Evolutionary conservation across 2,113 vertebrate species (phyloP).

Genomic region (Axis porcinus): DNA sequence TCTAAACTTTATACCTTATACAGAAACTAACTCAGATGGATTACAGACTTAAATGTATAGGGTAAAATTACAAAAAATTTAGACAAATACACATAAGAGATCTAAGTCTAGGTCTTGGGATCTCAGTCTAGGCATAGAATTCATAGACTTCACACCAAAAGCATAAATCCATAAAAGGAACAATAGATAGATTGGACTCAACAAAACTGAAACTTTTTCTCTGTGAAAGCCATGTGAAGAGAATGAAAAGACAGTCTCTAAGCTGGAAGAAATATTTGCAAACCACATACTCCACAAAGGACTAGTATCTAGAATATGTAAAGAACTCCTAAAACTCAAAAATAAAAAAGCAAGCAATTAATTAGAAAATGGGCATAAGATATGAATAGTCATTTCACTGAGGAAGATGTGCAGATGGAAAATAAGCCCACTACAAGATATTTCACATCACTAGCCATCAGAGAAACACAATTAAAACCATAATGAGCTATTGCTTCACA

Average conservation of each 20-base stretch:
- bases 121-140: neutral
- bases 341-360: neutral
- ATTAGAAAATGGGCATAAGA: neutral
- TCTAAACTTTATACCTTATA: neutral
- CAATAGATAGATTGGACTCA: neutral
- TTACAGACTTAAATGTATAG: neutral
- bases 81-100: neutral
- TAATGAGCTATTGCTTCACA: neutral
- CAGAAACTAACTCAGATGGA: neutral
- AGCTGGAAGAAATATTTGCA: neutral
- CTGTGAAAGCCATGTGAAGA: neutral
- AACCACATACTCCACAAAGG: neutral
- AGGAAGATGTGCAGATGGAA: neutral
- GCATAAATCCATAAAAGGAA: neutral
- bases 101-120: neutral
- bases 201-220: neutral
- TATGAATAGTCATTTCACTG: neutral
- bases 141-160: neutral
- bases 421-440: neutral
- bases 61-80: neutral
- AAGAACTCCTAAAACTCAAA: neutral
- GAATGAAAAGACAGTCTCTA: neutral
- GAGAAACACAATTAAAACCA: neutral
- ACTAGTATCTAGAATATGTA: neutral
- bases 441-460: neutral